Evolutionary conservation across 2,113 vertebrate genomes (phyloP), one percentile per base, ranked within the genome.

Genomic region (Megaptera novaeangliae): DNA sequence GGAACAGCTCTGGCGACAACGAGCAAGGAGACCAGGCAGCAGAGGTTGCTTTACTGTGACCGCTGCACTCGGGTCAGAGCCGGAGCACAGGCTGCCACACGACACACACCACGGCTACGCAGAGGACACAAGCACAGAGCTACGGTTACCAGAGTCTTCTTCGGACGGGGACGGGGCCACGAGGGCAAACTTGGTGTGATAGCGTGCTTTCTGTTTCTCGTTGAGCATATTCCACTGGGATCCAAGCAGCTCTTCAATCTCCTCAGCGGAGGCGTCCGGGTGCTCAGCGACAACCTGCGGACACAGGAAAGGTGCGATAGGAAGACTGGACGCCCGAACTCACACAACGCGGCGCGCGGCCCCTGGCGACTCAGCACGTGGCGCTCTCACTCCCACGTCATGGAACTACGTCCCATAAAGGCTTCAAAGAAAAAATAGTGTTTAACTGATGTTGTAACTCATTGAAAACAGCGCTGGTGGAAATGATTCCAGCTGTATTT

Each of bases 171-270:
- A 96, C 91, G 98, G 98, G 95, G 99, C 98, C 98, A 99, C 96
- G 55, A 98, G 98, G 95, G 99, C 99, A 97, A 99, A 99, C 98
- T 99, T 99, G 97, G 99, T 99, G 97, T 99, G 98, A 93, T 99
- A 99, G 96, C 99, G 99, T 39, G 99, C 98, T 98, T 98, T 99
- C 98, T 99, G 99, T 95, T 99, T 99, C 97, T 99, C 98, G 81
- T 96, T 99, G 94, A 99, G 99, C 98, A 99, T 98, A 96, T 98
- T 98, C 99, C 99, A 99, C 97, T 99, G 99, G 14, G 99, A 99
- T 39, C 98, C 98, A 0, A 99, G 99, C 97, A 99, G 94, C 17
- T 99, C 99, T 98, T 99, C 99, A 63, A 99, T 99, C 98, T 99
- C 99, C 95, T 99, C 99, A 39, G 96, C 96, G 8, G 99, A 98